Base-by-base conservation (phyloP, 2,888 invertebrate genomes). In the Andrena marginata region DNA sequence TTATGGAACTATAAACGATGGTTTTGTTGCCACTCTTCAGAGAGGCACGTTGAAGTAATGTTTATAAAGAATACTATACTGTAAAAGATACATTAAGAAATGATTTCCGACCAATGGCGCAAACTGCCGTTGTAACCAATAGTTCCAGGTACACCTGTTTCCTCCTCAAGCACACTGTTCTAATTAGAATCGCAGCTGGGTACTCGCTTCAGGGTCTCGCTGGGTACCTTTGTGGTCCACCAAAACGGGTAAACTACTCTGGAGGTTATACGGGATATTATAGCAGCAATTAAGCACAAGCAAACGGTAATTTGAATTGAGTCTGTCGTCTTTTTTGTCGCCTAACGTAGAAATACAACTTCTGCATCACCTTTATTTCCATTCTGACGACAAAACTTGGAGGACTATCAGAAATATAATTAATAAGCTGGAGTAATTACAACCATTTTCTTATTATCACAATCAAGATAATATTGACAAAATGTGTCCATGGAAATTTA, bases 161-260 rank as follows among this genome's bases (percentile, higher is more conserved):
- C 64, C 49, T 70, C 65, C 71, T 84, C 80, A 80, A 80, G 65
- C 60, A 63, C 51, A 68, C 69, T 49, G 76, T 73, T 62, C 54
- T 69, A 26, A 70, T 60, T 75, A 76, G 63, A 70, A 60, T 85
- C 67, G 65, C 67, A 84, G 76, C 75, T 70, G 69, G 62, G 69
- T 78, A 77, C 29, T 73, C 64, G 69, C 85, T 73, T 35, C 67
- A 70, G 84, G 84, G 73, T 80, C 68, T 74, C 67, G 62, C 56
- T 63, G 77, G 48, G 48, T 26, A 71, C 77, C 70, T 77, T 84
- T 60, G 59, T 69, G 48, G 56, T 59, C n/a, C 33, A 49, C 33
- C 56, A 26, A 65, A 63, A 65, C 26, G 16, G 31, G 64, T n/a
- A 65, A 65, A 65, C 64, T 65, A 5, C 42, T 72, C 49, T 29